Percentiles rank a stretch among this genome's conserved stretches.
Evolutionary conservation across 2,888 invertebrate genomes (phyloP).

Genomic region (Scrobipalpa atriplicella): DNA sequence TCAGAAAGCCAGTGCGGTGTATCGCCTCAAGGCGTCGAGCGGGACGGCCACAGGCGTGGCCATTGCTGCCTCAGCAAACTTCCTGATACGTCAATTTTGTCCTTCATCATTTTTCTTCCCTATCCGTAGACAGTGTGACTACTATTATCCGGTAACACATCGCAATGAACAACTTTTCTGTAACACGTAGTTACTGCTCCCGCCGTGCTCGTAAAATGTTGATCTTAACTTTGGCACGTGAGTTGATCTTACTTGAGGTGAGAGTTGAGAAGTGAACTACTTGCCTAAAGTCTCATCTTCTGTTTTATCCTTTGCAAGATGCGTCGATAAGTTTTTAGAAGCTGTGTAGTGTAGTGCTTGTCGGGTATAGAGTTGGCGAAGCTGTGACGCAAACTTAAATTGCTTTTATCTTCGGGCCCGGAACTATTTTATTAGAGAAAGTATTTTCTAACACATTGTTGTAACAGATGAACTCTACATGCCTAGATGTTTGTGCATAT

Average conservation of each 20-base stretch:
- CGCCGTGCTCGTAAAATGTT: constrained; percentile 7
- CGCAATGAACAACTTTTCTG: neutral
- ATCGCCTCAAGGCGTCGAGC: neutral
- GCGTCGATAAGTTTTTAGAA: neutral
- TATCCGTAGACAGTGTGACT: constrained; percentile 19
- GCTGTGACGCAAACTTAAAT: constrained; percentile 3
- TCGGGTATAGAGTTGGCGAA: neutral
- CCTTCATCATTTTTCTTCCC: constrained; percentile 22
- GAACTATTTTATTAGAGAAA: constrained; percentile 2
- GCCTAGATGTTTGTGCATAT: neutral
- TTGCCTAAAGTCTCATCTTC: neutral
- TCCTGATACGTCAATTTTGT: constrained; percentile 25
- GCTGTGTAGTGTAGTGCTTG: neutral
- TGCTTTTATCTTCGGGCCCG: constrained; percentile 2
- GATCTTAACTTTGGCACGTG: constrained; percentile 7
- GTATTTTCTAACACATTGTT: neutral
- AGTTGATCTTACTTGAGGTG: neutral
- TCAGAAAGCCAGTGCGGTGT: neutral
- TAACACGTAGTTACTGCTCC: constrained; percentile 4
- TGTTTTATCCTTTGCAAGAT: neutral
- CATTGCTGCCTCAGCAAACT: constrained; percentile 39
- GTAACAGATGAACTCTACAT: neutral
- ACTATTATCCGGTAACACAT: constrained; percentile 13
- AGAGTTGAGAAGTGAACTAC: neutral
- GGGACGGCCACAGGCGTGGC: constrained; percentile 1